These are phyloP conservation scores for Lasioglossum oenotherae DNA, from an alignment of 2,888 invertebrate species.

Conservation along the genomic window DNA sequence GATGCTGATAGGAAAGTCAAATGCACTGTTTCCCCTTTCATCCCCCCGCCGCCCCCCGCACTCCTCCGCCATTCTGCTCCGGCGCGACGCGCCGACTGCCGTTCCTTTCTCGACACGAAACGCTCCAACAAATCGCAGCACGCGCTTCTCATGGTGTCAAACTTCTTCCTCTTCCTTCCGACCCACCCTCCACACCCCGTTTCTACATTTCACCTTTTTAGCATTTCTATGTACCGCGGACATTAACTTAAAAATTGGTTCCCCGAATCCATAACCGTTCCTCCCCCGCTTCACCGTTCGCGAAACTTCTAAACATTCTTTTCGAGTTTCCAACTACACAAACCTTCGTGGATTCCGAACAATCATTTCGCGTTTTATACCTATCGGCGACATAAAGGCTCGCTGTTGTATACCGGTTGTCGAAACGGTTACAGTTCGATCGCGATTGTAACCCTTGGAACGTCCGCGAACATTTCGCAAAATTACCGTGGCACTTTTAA, in stretches of 20 bases:
- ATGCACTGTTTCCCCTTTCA: slow-evolving; percentile 60
- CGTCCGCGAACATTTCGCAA: neutral
- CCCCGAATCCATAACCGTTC: neutral
- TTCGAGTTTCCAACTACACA: neutral
- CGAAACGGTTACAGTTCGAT: neutral
- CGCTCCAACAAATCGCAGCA: slow-evolving; percentile 52
- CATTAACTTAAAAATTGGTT: slow-evolving; percentile 14
- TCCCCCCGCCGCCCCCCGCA: neutral
- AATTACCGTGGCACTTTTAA: neutral
- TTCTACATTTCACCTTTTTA: neutral
- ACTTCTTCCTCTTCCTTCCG: slow-evolving; percentile 29
- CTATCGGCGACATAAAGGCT: neutral
- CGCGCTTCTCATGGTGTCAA: slow-evolving; percentile 41
- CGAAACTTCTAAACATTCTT: neutral
- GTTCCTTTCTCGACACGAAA: slow-evolving; percentile 52
- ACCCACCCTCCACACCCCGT: neutral
- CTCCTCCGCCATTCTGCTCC: slow-evolving; percentile 16
- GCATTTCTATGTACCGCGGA: neutral
- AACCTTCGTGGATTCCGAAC: neutral
- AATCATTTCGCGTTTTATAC: neutral
- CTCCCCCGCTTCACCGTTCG: neutral
- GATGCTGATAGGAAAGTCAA: slow-evolving; percentile 70
- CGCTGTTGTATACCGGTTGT: neutral
- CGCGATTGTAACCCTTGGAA: neutral
- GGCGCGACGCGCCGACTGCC: slow-evolving; percentile 18